These are phyloP conservation scores for Spinus pinus DNA, from an alignment of 2,797 vertebrate genomes.

Conservation along the genomic window DNA sequence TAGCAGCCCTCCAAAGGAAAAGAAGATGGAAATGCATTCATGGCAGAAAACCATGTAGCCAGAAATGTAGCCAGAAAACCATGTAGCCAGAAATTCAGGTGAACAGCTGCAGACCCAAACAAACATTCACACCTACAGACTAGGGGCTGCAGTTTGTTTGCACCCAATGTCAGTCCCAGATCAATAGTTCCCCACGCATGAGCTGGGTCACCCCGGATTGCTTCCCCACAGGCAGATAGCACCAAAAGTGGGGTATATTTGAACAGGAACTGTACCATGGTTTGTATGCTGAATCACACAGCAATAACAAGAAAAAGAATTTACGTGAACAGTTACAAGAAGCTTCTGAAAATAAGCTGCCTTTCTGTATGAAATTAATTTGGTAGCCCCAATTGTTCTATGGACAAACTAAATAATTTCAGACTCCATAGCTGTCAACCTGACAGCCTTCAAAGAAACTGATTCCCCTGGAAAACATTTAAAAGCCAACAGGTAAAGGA, in stretches of 20 bases:
- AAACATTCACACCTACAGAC: neutral
- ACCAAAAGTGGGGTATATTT: neutral
- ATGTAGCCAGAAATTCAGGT: neutral
- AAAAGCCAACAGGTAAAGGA: neutral
- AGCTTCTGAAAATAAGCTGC: neutral
- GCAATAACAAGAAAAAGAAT: neutral
- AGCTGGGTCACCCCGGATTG: neutral
- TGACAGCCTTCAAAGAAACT: neutral
- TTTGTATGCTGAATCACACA: accelerated
- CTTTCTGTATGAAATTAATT: neutral
- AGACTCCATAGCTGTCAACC: neutral
- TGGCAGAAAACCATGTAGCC: neutral
- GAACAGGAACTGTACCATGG: neutral
- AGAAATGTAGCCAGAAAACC: neutral
- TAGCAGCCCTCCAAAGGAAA: neutral
- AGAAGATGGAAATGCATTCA: neutral
- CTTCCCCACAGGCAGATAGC: accelerated
- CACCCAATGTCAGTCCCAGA: accelerated
- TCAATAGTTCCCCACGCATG: accelerated
- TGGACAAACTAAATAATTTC: neutral
- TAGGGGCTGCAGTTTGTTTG: neutral
- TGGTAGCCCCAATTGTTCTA: neutral
- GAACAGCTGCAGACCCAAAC: neutral
- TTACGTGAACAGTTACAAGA: neutral
- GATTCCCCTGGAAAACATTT: neutral